Evolutionary conservation across 2,797 vertebrate species (phyloP), one percentile per base, ranked within the genome.

Genomic region (Rhynchonycteris naso): DNA sequence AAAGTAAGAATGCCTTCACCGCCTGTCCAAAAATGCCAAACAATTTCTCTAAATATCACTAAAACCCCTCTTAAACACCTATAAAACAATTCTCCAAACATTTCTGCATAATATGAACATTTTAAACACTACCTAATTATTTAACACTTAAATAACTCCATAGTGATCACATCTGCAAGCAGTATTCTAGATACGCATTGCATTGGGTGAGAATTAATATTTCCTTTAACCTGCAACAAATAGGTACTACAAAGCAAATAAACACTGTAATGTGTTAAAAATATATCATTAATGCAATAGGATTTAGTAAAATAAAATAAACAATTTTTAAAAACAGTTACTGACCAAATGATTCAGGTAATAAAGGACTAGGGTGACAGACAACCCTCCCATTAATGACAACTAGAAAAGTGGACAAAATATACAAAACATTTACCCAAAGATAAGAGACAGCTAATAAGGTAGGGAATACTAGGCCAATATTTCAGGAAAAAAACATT

Each of bases 51-150:
- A 84, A 90, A 59, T 56, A 59, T 28, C 79, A 61, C 80, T 87
- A 90, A 89, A 74, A 54, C 14, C 22, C 22, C 56, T 81, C 50
- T 72, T 54, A 69, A 84, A 69, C 15, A 87, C 28, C 28, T 19
- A 88, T 47, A 93, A 85, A 93, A 68, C 72, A 88, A 91, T 61
- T 33, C 30, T 71, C 58, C 65, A 91, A 94, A 83, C 30, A 89
- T 10, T 93, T 90, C n/a, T 66, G 15, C 52, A 61, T 50, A 88
- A 88, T 19, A 75, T 59, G 88, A 84, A 93, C 15, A 85, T 59
- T 74, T 80, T 54, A 68, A 79, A 80, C 13, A 78, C 9, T 54
- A 87, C 19, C 47, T 21, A 79, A 78, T 94, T 96, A 86, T 83
- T 88, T 95, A 66, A 78, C 10, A 65, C 15, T 89, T 65, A 74